phyloP scores from a whole-genome alignment of 2,797 vertebrate species.

The Poeciliopsis paucimaculata region DNA sequence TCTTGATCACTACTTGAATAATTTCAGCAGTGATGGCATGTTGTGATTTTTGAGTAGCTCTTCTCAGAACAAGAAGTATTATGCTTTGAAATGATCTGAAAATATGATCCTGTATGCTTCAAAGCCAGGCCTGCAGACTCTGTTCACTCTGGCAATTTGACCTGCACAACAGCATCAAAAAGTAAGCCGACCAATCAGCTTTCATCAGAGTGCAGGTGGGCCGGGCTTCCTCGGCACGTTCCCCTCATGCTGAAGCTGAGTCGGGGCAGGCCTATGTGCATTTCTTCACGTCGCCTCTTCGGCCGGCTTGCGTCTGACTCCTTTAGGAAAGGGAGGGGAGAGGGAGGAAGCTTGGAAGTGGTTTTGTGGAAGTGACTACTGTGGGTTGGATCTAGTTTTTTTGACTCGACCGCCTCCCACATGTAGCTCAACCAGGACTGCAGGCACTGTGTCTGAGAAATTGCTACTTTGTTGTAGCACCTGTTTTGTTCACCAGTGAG shows the following conservation, averaged over 20 bases:
- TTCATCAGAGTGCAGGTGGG: slow-evolving; percentile 32
- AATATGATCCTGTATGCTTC: not conserved
- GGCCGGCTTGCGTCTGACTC: slow-evolving; percentile 8
- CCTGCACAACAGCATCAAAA: slow-evolving; percentile 21
- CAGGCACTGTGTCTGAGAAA: slow-evolving; percentile 1
- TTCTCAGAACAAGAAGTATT: not conserved
- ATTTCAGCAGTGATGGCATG: not conserved
- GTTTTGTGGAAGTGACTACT: slow-evolving; percentile 35
- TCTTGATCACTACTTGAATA: not conserved
- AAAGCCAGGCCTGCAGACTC: not conserved
- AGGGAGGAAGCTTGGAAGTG: slow-evolving; percentile 9
- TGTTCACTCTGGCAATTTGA: slow-evolving; percentile 46
- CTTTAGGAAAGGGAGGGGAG: slow-evolving; percentile 12
- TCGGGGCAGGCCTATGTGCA: slow-evolving; percentile 64
- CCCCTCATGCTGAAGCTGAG: slow-evolving; percentile 37
- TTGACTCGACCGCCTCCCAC: slow-evolving; percentile 15
- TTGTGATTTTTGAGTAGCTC: slow-evolving; percentile 23
- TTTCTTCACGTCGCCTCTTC: slow-evolving; percentile 72
- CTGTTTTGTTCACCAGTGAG: slow-evolving; percentile 1
- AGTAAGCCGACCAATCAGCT: slow-evolving; percentile 52
- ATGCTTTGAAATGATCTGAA: not conserved
- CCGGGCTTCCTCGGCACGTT: slow-evolving; percentile 42
- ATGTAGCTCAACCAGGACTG: not conserved
- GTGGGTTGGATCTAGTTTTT: slow-evolving; percentile 19
- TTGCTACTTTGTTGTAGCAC: slow-evolving; percentile 52